Evolutionary conservation across 2,888 invertebrate genomes (phyloP).

Genomic region (Sycophila texana): DNA sequence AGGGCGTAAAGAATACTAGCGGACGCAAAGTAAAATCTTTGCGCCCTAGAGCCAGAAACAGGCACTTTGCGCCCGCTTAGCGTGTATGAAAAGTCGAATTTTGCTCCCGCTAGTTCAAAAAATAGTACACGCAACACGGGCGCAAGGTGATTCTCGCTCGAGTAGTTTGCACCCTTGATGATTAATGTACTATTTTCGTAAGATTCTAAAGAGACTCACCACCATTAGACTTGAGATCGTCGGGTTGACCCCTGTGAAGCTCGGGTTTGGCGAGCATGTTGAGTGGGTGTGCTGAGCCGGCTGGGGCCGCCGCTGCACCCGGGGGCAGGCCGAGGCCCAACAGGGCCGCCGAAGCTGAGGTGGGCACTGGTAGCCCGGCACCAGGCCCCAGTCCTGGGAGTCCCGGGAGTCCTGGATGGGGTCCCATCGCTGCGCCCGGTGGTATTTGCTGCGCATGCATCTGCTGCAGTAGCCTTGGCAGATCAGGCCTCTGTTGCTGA

Average conservation of each 20-base stretch:
- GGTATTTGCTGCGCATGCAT: slow-evolving; percentile 91
- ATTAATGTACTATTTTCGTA: too few species aligned
- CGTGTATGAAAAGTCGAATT: too few species aligned
- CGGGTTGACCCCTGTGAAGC: slow-evolving; percentile 81
- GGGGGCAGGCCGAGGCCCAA: slow-evolving; percentile 76
- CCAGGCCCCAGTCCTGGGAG: slow-evolving; percentile 77
- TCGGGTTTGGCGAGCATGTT: slow-evolving; percentile 88
- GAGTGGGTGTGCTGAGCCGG: slow-evolving; percentile 84
- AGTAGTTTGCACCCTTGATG: too few species aligned
- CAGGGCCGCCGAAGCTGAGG: slow-evolving; percentile 76
- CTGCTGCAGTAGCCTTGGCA: slow-evolving; percentile 90
- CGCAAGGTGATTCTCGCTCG: too few species aligned
- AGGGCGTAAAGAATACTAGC: too few species aligned
- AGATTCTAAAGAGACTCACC: slow-evolving; percentile 77
- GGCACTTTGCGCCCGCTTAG: too few species aligned
- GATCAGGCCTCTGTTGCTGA: slow-evolving; percentile 91
- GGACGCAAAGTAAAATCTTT: too few species aligned
- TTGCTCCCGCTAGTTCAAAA: too few species aligned
- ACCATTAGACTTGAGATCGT: slow-evolving; percentile 86
- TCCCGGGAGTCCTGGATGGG: slow-evolving; percentile 81
- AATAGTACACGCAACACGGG: too few species aligned
- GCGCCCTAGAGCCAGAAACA: too few species aligned
- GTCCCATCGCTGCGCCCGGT: slow-evolving; percentile 85
- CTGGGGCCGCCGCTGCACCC: slow-evolving; percentile 78
- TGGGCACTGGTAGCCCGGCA: slow-evolving; percentile 75